Base-by-base conservation (phyloP, 2,113 vertebrate species). In the Erythrocercus mccallii region DNA sequence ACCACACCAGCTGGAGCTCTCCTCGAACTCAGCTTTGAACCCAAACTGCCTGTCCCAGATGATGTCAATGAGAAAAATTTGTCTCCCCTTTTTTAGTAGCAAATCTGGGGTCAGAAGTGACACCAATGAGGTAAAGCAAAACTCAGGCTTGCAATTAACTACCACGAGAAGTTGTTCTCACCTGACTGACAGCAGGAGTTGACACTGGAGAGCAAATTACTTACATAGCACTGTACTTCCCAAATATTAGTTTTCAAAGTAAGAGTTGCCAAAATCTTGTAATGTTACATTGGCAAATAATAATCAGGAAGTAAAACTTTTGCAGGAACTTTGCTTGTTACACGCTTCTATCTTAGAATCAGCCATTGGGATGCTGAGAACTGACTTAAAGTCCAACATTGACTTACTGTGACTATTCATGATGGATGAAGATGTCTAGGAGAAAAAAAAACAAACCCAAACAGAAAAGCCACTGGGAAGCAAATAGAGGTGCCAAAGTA, bases 91-190 rank as follows among this genome's bases (percentile, higher is more conserved):
- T 23, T 60, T 69, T 23, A 45, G 66, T 7, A 69, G 37, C n/a
- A 47, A 72, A 28, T 30, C 40, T 56, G 20, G 4, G 6, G 57
- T 28, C 22, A 68, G 19, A 54, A 27, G 56, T 5, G 20, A 44
- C 2, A 9, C 11, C 0, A 0, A 19, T 3, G 9, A 65, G 30
- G 2, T 15, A 81, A 45, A 33, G 51, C 38, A 70, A 70, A 74
- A 69, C 13, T 42, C 4, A 0, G 12, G n/a, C 24, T 0, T 81
- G 23, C 27, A 40, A 37, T 78, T 53, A 89, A 77, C 7, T 5
- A 38, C 31, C 25, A 7, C 0, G 0, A 70, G 37, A 61, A 54
- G 20, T 57, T 56, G 18, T 20, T 73, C 60, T 40, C 9, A 6
- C 38, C 18, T 12, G 9, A 77, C 0, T 40, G 54, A 66, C 50